These are phyloP conservation scores for Peromyscus attwateri DNA, from an alignment of 2,797 vertebrate genomes.

Conservation along the genomic window DNA sequence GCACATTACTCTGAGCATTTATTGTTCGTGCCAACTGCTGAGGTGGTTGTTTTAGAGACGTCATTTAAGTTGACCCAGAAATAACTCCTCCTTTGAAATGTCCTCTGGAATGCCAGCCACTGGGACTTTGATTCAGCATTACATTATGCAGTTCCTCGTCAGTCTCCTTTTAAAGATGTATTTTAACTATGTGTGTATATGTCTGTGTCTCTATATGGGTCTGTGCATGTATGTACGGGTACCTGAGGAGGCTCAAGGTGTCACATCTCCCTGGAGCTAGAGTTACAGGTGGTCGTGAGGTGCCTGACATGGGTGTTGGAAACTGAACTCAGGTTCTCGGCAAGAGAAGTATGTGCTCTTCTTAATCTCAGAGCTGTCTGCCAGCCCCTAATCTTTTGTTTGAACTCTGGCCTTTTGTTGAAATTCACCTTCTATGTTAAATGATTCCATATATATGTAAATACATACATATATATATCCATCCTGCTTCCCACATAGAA, in stretches of 20 bases:
- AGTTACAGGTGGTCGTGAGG: neutral
- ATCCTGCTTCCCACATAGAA: neutral
- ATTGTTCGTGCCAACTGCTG: conserved; percentile 44
- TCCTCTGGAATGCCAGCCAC: neutral
- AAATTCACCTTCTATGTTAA: conserved; percentile 4
- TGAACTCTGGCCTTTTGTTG: conserved; percentile 53
- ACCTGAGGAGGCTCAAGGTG: neutral
- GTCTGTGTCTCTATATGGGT: neutral
- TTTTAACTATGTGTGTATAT: neutral
- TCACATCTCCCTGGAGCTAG: neutral
- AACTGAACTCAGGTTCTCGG: neutral
- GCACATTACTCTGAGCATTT: neutral
- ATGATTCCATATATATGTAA: neutral
- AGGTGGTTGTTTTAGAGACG: conserved; percentile 73
- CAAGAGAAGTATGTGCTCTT: neutral
- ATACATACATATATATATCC: neutral
- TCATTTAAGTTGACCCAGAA: conserved; percentile 70
- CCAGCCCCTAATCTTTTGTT: neutral
- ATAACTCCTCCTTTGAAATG: conserved; percentile 53
- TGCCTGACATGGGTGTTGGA: neutral
- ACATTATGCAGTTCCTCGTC: neutral
- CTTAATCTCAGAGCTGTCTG: neutral
- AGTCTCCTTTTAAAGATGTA: neutral
- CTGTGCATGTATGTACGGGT: neutral
- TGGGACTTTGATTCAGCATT: neutral